Evolutionary conservation across 2,888 invertebrate species (phyloP).

Genomic region (Halocaridina rubra): DNA sequence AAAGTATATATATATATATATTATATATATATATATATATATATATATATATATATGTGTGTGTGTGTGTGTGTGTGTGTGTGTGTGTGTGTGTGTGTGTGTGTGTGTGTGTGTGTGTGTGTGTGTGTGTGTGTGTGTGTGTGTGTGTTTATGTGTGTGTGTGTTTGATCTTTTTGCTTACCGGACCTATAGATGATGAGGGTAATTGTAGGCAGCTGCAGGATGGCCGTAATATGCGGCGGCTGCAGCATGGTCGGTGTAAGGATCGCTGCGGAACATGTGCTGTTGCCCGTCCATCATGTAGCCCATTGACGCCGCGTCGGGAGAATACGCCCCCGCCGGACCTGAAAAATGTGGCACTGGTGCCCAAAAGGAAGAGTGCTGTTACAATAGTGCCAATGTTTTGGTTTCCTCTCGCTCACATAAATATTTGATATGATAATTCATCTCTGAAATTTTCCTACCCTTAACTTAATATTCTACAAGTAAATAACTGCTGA

Average conservation of each 20-base stretch:
- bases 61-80: constrained; percentile 4
- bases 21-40: constrained; percentile 7
- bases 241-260: constrained; percentile 92
- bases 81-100: background rate
- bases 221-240: constrained; percentile 88
- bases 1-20: no score
- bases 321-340: constrained; percentile 95
- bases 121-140: background rate
- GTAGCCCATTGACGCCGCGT: constrained; percentile 96
- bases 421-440: no score
- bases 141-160: background rate
- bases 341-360: constrained; percentile 82
- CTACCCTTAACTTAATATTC: no score
- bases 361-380: constrained; percentile 30
- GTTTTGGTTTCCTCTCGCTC: no score
- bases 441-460: no score
- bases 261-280: constrained; percentile 93
- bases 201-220: constrained; percentile 60
- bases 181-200: constrained; percentile 63
- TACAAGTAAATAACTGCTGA: no score
- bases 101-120: background rate
- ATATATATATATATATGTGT: background rate
- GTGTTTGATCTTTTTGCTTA: background rate
- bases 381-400: no score
- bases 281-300: constrained; percentile 78